Percentiles rank a stretch among this genome's conserved stretches.
These are phyloP conservation scores for Standfussiana lucernea DNA, from an alignment of 2,888 invertebrate species.

Conservation along the genomic window DNA sequence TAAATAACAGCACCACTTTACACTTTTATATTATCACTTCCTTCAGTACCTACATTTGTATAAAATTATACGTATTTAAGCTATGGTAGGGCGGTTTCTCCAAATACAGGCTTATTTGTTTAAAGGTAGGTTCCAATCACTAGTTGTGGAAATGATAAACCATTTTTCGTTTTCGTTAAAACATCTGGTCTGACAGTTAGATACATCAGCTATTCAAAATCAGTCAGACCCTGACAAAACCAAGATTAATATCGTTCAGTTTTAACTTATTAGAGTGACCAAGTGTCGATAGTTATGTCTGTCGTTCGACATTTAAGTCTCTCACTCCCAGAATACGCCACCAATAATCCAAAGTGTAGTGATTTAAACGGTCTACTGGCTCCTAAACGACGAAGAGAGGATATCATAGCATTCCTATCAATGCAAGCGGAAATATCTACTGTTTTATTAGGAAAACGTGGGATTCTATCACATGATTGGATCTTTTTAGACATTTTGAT, in stretches of 20 bases:
- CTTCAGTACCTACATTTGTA: no score
- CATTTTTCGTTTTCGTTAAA: no score
- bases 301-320: constrained; percentile 27
- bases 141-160: no score
- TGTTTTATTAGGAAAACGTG: constrained; percentile 57
- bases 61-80: no score
- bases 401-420: constrained; percentile 79
- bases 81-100: no score
- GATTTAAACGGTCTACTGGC: constrained; percentile 81
- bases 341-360: constrained; percentile 78
- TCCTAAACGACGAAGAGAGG: constrained; percentile 75
- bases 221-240: no score
- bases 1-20: no score
- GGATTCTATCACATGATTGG: constrained; percentile 47
- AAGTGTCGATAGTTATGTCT: neutral
- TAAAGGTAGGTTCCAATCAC: no score
- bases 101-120: no score
- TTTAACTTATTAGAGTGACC: neutral
- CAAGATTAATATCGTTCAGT: no score
- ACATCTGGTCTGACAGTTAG: no score
- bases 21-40: no score
- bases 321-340: constrained; percentile 35
- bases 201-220: neutral
- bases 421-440: constrained; percentile 81
- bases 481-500: constrained; percentile 51